These are phyloP conservation scores for Ophioderma brevispina DNA, from an alignment of 35 echinoderm and acorn worm genomes.

Conservation along the genomic window DNA sequence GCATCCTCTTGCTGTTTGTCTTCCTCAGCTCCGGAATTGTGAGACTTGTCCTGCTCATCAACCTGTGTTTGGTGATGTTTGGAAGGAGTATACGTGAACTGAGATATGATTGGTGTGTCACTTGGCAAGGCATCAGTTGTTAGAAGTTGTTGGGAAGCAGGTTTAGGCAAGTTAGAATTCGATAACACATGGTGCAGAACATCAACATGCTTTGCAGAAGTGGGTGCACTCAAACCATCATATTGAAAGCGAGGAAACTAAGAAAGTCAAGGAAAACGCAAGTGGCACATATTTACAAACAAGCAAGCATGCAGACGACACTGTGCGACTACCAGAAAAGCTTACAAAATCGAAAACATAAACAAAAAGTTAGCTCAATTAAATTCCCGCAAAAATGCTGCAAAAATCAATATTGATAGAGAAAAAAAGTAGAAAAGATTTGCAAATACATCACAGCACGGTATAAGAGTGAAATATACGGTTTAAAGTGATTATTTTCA, in stretches of 20 bases:
- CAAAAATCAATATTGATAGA: neutral
- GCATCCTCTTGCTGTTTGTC: constrained; percentile 41
- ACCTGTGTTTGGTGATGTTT: constrained; percentile 51
- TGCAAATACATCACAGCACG: neutral
- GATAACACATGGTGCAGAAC: neutral
- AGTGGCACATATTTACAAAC: neutral
- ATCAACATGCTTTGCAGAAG: neutral
- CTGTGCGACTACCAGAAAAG: neutral
- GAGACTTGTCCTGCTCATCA: constrained; percentile 12
- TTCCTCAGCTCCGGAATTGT: constrained; percentile 20
- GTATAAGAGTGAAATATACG: neutral
- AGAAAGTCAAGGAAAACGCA: neutral
- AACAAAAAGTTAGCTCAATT: neutral
- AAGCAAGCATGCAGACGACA: neutral
- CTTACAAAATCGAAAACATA: neutral
- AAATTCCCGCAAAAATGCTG: neutral
- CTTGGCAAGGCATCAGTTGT: constrained; percentile 31
- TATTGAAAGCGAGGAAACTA: neutral
- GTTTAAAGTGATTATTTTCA: neutral
- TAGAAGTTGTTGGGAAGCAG: constrained; percentile 5
- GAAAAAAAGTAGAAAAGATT: neutral
- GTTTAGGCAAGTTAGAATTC: neutral
- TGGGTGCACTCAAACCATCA: neutral
- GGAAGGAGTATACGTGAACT: constrained; percentile 39
- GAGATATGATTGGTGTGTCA: neutral